A percentile compares a stretch with the other conserved stretches of the same genome.
These are phyloP conservation scores for Polydrusus pterygomalis DNA, from an alignment of 2,888 invertebrate genomes.

Conservation along the genomic window DNA sequence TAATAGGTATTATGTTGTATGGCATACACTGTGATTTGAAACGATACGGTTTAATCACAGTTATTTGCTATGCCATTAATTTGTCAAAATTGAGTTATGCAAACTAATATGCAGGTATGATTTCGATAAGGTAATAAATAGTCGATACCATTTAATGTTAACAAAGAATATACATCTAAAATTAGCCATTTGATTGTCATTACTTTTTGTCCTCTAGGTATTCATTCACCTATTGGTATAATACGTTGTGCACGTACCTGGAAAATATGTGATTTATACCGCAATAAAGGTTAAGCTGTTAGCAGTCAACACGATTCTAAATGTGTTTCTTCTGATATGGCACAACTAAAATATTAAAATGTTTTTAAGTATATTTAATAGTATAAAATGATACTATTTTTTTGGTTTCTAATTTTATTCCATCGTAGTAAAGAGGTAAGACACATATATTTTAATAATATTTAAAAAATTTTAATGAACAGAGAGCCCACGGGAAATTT, in stretches of 20 bases:
- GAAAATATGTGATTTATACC: slow-evolving; percentile 17
- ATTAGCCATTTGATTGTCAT: background rate
- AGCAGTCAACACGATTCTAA: slow-evolving; percentile 7
- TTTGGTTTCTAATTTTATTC: slow-evolving; percentile 15
- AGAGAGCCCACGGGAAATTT: too few species aligned
- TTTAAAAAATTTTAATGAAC: background rate
- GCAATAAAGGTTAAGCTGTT: slow-evolving; percentile 16
- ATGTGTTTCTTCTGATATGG: slow-evolving; percentile 12
- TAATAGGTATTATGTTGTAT: slow-evolving; percentile 28
- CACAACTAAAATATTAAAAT: slow-evolving; percentile 20
- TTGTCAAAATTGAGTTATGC: slow-evolving; percentile 14
- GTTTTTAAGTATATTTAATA: slow-evolving; percentile 12
- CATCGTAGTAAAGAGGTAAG: slow-evolving; percentile 17
- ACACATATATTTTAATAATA: background rate
- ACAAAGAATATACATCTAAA: background rate
- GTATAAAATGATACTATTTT: slow-evolving; percentile 22
- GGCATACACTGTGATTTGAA: slow-evolving; percentile 29
- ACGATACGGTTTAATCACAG: slow-evolving; percentile 1
- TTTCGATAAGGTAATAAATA: slow-evolving; percentile 10
- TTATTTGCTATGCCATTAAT: slow-evolving; percentile 27
- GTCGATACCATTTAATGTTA: background rate
- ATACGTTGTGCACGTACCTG: slow-evolving; percentile 13
- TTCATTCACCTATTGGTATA: slow-evolving; percentile 11
- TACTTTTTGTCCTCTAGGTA: slow-evolving; percentile 17
- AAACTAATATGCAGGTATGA: slow-evolving; percentile 6